A percentile compares a stretch with the other conserved stretches of the same genome.
phyloP scores from a whole-genome alignment of 1,140 invertebrate genomes.

The Diuraphis noxia region DNA sequence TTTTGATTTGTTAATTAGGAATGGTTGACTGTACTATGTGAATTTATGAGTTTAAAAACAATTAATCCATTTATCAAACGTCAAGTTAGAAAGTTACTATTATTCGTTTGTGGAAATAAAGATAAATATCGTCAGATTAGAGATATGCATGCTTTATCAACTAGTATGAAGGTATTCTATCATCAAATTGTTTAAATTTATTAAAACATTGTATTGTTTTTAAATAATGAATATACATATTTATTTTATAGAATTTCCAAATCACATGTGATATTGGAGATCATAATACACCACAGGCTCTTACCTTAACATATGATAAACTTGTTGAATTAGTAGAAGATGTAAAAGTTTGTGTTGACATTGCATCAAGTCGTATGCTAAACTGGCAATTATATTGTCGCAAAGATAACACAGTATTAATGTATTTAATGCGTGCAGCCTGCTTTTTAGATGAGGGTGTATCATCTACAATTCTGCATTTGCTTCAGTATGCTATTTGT shows the following conservation, averaged over 20 bases:
- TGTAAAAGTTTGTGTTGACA: slow-evolving; percentile 90
- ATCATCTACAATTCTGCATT: slow-evolving; percentile 84
- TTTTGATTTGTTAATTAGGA: slow-evolving; percentile 58
- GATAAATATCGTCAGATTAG: slow-evolving; percentile 92
- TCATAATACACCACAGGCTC: background rate
- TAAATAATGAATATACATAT: background rate
- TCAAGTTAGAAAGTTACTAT: slow-evolving; percentile 85
- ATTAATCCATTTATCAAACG: slow-evolving; percentile 69
- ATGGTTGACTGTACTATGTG: slow-evolving; percentile 84
- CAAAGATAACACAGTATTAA: slow-evolving; percentile 71
- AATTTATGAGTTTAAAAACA: slow-evolving; percentile 91
- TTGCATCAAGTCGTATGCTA: slow-evolving; percentile 83
- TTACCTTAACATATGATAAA: slow-evolving; percentile 75
- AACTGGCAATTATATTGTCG: slow-evolving; percentile 95
- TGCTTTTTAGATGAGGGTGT: slow-evolving; percentile 91
- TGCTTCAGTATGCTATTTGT: slow-evolving; percentile 86
- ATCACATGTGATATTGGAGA: slow-evolving; percentile 25
- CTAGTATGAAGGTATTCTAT: slow-evolving; percentile 71
- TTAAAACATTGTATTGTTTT: background rate
- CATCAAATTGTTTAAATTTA: background rate
- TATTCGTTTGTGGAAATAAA: slow-evolving; percentile 93
- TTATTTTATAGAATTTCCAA: slow-evolving; percentile 40
- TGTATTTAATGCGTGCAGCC: slow-evolving; percentile 78
- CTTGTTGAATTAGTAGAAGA: slow-evolving; percentile 93
- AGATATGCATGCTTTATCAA: slow-evolving; percentile 87